phyloP scores from a whole-genome alignment of 2,888 invertebrate genomes.

The Dromius quadrimaculatus region DNA sequence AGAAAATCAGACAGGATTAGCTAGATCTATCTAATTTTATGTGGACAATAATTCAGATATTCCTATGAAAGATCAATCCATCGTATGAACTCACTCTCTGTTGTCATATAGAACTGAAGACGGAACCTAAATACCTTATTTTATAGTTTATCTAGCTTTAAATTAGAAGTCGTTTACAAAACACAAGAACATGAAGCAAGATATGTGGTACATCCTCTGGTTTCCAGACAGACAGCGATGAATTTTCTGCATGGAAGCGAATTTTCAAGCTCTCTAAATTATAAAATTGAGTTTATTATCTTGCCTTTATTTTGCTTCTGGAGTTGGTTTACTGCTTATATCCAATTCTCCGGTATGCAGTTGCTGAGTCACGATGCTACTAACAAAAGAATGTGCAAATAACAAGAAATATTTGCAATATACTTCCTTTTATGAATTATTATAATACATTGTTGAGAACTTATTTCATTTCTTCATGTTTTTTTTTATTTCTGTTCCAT shows the following conservation, averaged over 20 bases:
- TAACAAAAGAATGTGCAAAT: constrained; percentile 18
- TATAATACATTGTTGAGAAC: too few relatives aligned
- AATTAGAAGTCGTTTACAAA: constrained; percentile 12
- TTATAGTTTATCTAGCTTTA: constrained; percentile 11
- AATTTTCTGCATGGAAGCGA: constrained; percentile 37
- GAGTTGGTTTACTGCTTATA: constrained; percentile 39
- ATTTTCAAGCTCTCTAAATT: constrained; percentile 37
- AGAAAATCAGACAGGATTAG: too few relatives aligned
- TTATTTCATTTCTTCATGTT: too few relatives aligned
- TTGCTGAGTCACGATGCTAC: constrained; percentile 23
- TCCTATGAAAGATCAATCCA: too few relatives aligned
- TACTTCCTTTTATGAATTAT: constrained; percentile 1
- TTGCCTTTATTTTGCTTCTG: constrained; percentile 35
- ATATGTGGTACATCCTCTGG: not conserved
- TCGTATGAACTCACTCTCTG: too few relatives aligned
- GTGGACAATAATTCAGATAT: too few relatives aligned
- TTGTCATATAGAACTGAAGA: too few relatives aligned
- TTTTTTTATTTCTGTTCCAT: too few relatives aligned
- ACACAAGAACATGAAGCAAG: not conserved
- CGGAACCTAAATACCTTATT: not conserved
- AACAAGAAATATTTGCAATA: not conserved
- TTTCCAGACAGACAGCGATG: constrained; percentile 9
- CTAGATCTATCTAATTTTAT: too few relatives aligned
- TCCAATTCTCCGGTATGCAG: constrained; percentile 25
- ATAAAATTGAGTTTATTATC: constrained; percentile 45